Percentiles rank a stretch among this genome's conserved stretches.
phyloP scores from a whole-genome alignment of 2,113 vertebrate species.

The Rhodinocichla rosea region DNA sequence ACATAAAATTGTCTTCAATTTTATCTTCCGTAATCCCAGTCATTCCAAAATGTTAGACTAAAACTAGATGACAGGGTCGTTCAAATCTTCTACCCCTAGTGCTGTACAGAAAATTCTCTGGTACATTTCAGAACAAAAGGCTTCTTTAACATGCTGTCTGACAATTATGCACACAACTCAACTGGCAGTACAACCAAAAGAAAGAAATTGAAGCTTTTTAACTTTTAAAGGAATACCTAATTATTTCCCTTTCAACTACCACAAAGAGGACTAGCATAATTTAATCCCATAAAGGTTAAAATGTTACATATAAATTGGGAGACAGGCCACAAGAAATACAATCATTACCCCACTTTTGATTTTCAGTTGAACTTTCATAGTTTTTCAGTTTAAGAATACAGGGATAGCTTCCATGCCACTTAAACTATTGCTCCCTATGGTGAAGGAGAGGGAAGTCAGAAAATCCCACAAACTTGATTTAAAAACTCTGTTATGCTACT shows the following conservation, averaged over 20 bases:
- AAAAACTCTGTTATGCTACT: background rate
- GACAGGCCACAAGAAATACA: background rate
- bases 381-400: background rate
- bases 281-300: background rate
- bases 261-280: background rate
- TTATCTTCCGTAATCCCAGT: background rate
- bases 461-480: background rate
- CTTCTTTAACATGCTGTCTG: background rate
- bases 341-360: background rate
- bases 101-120: background rate
- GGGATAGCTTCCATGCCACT: background rate
- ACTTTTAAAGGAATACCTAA: background rate
- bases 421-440: background rate
- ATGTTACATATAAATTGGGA: rapidly evolving
- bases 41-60: background rate
- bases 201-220: background rate
- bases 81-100: background rate
- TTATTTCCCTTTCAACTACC: background rate
- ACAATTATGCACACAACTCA: background rate
- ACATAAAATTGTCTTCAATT: background rate
- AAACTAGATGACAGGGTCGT: background rate
- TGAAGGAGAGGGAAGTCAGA: background rate
- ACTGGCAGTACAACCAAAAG: background rate
- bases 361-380: background rate
- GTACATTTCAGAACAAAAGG: background rate